phyloP scores from a whole-genome alignment of 2,113 vertebrate species.

The Grammomys dolichurus region DNA sequence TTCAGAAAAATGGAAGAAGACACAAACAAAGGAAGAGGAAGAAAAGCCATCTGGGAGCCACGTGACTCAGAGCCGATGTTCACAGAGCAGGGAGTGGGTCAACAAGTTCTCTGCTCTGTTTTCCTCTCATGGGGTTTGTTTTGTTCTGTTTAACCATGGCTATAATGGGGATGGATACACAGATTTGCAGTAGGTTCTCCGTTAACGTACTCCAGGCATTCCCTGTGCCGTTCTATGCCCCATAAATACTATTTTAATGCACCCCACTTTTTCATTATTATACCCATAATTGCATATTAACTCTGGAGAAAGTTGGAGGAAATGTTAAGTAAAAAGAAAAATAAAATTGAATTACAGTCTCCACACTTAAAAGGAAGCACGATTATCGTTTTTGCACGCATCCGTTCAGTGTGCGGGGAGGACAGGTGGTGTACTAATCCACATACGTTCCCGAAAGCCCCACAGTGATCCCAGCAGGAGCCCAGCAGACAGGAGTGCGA shows the following conservation, averaged over 20 bases:
- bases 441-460: accelerated
- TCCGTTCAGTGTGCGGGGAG: accelerated
- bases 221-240: background rate
- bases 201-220: background rate
- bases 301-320: conserved; percentile 32
- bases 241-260: conserved; percentile 60
- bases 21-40: background rate
- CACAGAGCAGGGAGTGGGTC: accelerated
- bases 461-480: no score
- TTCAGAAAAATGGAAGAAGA: background rate
- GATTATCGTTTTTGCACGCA: accelerated
- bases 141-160: background rate
- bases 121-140: accelerated
- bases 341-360: conserved; percentile 45
- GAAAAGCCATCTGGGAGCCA: background rate
- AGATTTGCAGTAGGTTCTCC: background rate
- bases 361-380: background rate
- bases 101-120: accelerated
- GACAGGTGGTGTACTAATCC: accelerated
- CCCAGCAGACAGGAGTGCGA: accelerated
- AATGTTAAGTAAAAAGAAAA: conserved; percentile 45
- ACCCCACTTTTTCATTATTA: conserved; percentile 23
- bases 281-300: conserved; percentile 57
- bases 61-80: accelerated
- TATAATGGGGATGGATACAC: accelerated